phyloP scores from a whole-genome alignment of 2,888 invertebrate genomes.

The Helobdella robusta region DNA sequence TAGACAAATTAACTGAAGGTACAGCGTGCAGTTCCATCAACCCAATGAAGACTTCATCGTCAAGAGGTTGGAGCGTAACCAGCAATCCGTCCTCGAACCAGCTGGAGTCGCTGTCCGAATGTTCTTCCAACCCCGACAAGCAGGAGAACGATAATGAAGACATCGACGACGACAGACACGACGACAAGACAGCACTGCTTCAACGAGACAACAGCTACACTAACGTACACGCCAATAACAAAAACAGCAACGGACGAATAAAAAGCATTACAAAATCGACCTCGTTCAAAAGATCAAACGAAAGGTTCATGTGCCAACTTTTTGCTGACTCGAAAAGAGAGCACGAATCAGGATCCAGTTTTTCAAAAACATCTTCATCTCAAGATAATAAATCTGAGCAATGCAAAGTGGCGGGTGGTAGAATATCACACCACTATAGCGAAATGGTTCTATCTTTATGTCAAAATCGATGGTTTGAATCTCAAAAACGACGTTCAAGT shows the following conservation, averaged over 20 bases:
- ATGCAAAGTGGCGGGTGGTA: too few relatives aligned
- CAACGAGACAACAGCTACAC: too few relatives aligned
- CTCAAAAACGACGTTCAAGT: not conserved
- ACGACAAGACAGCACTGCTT: too few relatives aligned
- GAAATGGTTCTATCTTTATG: constrained; percentile 17
- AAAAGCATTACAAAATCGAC: not conserved
- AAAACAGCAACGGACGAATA: not conserved
- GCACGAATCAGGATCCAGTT: too few relatives aligned
- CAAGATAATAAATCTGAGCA: not conserved
- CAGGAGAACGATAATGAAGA: too few relatives aligned
- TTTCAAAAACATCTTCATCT: not conserved
- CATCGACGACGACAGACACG: not conserved
- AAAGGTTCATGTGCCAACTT: constrained; percentile 7
- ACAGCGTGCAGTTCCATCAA: too few relatives aligned
- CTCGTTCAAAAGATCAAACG: not conserved
- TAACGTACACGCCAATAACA: not conserved
- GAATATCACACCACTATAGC: constrained; percentile 7
- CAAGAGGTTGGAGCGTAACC: constrained; percentile 7
- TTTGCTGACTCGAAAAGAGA: not conserved
- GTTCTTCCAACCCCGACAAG: not conserved
- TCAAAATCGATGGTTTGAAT: constrained; percentile 14
- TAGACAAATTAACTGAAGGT: too few relatives aligned
- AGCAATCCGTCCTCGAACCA: constrained; percentile 4
- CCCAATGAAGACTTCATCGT: too few relatives aligned
- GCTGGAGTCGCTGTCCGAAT: constrained; percentile 17